These are phyloP conservation scores for Drosophila planitibia DNA, from an alignment of 2,888 invertebrate species.

Conservation along the genomic window DNA sequence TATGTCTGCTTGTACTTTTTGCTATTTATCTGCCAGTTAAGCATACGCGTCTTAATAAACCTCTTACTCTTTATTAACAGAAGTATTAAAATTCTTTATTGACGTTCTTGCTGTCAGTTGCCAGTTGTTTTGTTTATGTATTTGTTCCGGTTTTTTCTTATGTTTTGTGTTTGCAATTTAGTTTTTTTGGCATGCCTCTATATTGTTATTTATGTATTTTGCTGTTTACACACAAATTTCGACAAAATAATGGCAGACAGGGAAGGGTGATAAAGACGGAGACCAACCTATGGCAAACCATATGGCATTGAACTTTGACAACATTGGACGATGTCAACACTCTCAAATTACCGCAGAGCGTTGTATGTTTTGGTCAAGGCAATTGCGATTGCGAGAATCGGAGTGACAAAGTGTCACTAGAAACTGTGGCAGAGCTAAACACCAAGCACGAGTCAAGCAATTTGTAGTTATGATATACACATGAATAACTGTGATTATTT, in stretches of 20 bases:
- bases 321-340: conserved; percentile 24
- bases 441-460: conserved; percentile 44
- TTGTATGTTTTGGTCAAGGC: conserved; percentile 68
- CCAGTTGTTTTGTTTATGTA: conserved; percentile 1
- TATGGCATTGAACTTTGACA: conserved; percentile 71
- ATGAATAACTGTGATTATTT: conserved; percentile 59
- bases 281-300: conserved; percentile 26
- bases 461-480: conserved; percentile 14
- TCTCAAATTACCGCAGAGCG: conserved; percentile 30
- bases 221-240: conserved; percentile 33
- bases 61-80: background rate
- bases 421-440: conserved; percentile 53
- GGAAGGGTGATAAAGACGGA: conserved; percentile 22
- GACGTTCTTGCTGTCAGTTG: conserved; percentile 18
- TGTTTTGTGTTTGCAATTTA: conserved; percentile 19
- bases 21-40: background rate
- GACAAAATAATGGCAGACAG: conserved; percentile 28
- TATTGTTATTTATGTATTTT: conserved; percentile 40
- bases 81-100: conserved; percentile 12
- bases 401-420: conserved; percentile 73
- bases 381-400: conserved; percentile 29
- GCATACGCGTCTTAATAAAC: background rate
- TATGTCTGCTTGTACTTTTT: background rate
- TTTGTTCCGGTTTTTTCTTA: background rate
- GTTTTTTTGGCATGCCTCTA: conserved; percentile 37